phyloP scores from a whole-genome alignment of 23 tunicate genomes.

The Ciona savignyi region DNA sequence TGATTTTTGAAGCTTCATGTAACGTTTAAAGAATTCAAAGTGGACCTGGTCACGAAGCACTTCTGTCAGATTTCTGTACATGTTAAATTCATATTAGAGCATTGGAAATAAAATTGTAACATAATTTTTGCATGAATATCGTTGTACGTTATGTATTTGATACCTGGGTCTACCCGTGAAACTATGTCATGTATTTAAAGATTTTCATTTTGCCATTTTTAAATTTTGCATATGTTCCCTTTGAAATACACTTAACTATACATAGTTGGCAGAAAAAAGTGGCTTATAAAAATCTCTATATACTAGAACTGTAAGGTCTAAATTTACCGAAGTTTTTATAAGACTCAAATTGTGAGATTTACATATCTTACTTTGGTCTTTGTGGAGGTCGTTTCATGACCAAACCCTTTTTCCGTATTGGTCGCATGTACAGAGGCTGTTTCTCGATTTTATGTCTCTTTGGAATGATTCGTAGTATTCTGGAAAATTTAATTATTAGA shows the following conservation, averaged over 20 bases:
- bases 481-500: no score
- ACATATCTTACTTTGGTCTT: constrained; percentile 62
- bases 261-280: not conserved
- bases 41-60: constrained; percentile 76
- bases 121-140: no score
- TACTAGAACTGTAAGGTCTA: not conserved
- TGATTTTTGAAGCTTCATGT: constrained; percentile 55
- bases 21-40: constrained; percentile 70
- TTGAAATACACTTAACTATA: not conserved
- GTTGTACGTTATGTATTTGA: no score
- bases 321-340: no score
- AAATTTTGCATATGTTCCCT: not conserved
- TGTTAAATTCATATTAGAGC: no score
- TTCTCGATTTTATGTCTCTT: not conserved
- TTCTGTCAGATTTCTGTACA: constrained; percentile 27
- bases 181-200: no score
- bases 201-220: not conserved
- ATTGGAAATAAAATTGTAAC: no score
- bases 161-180: no score
- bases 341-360: not conserved
- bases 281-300: not conserved
- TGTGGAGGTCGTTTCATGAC: constrained; percentile 44
- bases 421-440: constrained; percentile 48
- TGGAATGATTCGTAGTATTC: no score
- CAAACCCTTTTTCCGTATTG: constrained; percentile 63